Evolutionary conservation across 1,140 invertebrate species (phyloP).

Genomic region (Dendrolimus punctatus): DNA sequence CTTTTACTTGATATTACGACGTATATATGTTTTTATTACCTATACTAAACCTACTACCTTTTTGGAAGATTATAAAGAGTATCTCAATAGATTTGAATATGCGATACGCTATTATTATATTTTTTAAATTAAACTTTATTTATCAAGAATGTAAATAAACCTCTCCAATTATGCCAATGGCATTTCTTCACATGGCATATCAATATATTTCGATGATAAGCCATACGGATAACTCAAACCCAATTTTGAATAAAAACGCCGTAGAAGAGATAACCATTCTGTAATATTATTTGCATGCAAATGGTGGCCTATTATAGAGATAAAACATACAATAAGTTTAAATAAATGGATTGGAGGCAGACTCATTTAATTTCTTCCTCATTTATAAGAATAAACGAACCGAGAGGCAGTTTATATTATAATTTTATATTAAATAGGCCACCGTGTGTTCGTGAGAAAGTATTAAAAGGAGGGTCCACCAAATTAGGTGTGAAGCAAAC

Average conservation of each 20-base stretch:
- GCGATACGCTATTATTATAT: too few relatives aligned
- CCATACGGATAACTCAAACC: constrained; percentile 15
- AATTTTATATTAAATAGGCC: background rate
- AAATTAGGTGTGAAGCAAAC: constrained; percentile 35
- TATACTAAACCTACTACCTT: too few relatives aligned
- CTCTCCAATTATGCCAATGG: too few relatives aligned
- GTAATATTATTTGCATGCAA: constrained; percentile 43
- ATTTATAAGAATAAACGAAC: constrained; percentile 8
- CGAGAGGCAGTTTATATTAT: constrained; percentile 1
- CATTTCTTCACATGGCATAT: background rate
- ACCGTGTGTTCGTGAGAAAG: constrained; percentile 10
- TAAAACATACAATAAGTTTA: constrained; percentile 24
- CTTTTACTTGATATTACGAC: too few relatives aligned
- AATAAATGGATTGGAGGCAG: constrained; percentile 19
- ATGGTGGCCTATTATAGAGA: constrained; percentile 32
- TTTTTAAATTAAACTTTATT: too few relatives aligned
- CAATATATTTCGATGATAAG: constrained; percentile 2
- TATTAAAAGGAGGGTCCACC: constrained; percentile 26
- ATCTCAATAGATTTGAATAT: too few relatives aligned
- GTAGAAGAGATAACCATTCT: constrained; percentile 18
- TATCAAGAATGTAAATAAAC: too few relatives aligned
- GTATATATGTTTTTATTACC: too few relatives aligned
- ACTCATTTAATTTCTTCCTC: constrained; percentile 2
- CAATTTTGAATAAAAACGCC: constrained; percentile 26
- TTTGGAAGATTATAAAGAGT: too few relatives aligned